Base-by-base conservation (phyloP, 2,888 invertebrate genomes). In the Rotaria socialis region DNA sequence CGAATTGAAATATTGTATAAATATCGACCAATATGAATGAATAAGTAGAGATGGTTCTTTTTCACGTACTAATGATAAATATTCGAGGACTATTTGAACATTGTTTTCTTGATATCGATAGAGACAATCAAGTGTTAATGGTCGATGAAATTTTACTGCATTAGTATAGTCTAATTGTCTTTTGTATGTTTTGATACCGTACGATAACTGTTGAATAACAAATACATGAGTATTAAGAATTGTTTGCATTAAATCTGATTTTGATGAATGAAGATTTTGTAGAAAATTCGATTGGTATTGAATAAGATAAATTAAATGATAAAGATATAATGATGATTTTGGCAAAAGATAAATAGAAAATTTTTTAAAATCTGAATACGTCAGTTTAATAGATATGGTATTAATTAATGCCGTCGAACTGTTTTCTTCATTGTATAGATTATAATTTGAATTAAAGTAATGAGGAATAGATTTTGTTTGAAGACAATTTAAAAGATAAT, bases 41-140 rank as follows among this genome's bases (percentile, higher is more conserved):
- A 67, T 75, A 22, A 75, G 41, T 43, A 75, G 16, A 24, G 75
- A 75, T 0, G 41, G 75, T 75, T 75, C 75, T 75, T 75, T 75
- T 11, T 47, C 75, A 24, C 75, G 75, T 43, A 75, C 11, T 11
- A 41, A 47, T 75, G 75, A 47, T 75, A 75, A 47, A 75, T 75
- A 75, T 43, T 75, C 75, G 11, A 75, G 75, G 24, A 75, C 24
- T 0, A 75, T 16, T 75, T 75, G 75, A 24, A 47, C 75, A 75
- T 75, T 75, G 19, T 75, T 24, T 75, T 75, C 75, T 43, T 75
- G 75, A 41, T 43, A 75, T 43, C 47, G 75, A 75, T 75, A 75
- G 2, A 75, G n/a, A 41, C 24, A 8, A 75, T 75, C 75, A 0
- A 75, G 24, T 47, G 75, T 43, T 22, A 75, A 75, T 75, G 75